Percentiles rank a stretch among this genome's conserved stretches.
Evolutionary conservation across 2,797 vertebrate species (phyloP).

Genomic region (Crax fasciolata): DNA sequence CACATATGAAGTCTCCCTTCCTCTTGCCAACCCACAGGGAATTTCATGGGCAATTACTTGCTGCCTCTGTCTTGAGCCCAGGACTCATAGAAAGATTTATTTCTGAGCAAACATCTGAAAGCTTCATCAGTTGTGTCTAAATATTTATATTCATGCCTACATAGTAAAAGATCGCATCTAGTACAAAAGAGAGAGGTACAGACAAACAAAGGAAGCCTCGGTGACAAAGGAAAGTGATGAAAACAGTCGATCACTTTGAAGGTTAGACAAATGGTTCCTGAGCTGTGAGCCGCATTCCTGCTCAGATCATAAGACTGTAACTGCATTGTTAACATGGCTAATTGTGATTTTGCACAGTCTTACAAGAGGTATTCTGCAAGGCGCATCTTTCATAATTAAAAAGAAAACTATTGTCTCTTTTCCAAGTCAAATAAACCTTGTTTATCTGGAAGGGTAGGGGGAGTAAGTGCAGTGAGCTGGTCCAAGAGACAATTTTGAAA

Average conservation of each 20-base stretch:
- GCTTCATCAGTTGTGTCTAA: neutral
- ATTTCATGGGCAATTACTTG: conserved; percentile 45
- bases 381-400: conserved; percentile 43
- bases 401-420: conserved; percentile 19
- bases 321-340: conserved; percentile 25
- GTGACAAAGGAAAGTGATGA: conserved; percentile 43
- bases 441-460: neutral
- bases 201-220: conserved; percentile 7
- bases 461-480: neutral
- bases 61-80: conserved; percentile 34
- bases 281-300: neutral
- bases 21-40: neutral
- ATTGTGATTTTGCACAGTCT: conserved; percentile 16
- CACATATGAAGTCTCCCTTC: conserved; percentile 26
- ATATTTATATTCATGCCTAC: conserved; percentile 33
- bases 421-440: conserved; percentile 57
- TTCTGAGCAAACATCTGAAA: conserved; percentile 48
- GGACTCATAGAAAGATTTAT: conserved; percentile 58
- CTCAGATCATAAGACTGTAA: neutral
- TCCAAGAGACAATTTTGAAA: conserved; percentile 24
- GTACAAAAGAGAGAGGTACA: neutral
- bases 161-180: conserved; percentile 5
- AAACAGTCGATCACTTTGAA: neutral
- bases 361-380: neutral
- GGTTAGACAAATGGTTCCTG: conserved; percentile 1